A percentile compares a stretch with the other conserved stretches of the same genome.
Evolutionary conservation across 2,113 vertebrate species (phyloP).

Genomic region (Psilopsiagon aurifrons): DNA sequence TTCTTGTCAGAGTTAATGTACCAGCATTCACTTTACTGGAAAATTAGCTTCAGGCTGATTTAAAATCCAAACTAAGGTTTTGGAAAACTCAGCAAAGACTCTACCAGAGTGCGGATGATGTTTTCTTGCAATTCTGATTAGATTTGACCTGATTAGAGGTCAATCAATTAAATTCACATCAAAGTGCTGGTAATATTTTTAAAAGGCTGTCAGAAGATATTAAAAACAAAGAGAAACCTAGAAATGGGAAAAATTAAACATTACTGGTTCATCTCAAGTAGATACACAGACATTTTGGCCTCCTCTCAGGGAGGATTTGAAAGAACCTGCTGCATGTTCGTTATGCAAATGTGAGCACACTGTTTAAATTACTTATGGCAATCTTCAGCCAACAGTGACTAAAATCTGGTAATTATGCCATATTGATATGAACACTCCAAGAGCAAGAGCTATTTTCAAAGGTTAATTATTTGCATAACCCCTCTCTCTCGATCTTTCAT

Average conservation of each 20-base stretch:
- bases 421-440: constrained; percentile 58
- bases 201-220: not conserved
- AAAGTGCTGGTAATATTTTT: not conserved
- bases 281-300: not conserved
- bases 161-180: not conserved
- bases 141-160: not conserved
- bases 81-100: not conserved
- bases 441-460: constrained; percentile 72
- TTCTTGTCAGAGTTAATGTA: constrained; percentile 21
- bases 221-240: not conserved
- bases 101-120: not conserved
- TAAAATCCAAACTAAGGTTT: not conserved
- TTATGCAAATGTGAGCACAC: constrained; percentile 62
- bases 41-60: not conserved
- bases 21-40: constrained; percentile 4
- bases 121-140: not conserved
- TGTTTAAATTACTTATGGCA: constrained; percentile 65
- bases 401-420: constrained; percentile 71
- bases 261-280: not conserved
- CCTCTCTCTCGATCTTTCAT: constrained; percentile 44
- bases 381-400: constrained; percentile 66
- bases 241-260: not conserved
- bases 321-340: not conserved
- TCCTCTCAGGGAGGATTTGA: constrained; percentile 5
- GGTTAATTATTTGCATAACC: constrained; percentile 79